A percentile compares a stretch with the other conserved stretches of the same genome.
Evolutionary conservation across 1,140 invertebrate genomes (phyloP).

Genomic region (Diabrotica undecimpunctata): DNA sequence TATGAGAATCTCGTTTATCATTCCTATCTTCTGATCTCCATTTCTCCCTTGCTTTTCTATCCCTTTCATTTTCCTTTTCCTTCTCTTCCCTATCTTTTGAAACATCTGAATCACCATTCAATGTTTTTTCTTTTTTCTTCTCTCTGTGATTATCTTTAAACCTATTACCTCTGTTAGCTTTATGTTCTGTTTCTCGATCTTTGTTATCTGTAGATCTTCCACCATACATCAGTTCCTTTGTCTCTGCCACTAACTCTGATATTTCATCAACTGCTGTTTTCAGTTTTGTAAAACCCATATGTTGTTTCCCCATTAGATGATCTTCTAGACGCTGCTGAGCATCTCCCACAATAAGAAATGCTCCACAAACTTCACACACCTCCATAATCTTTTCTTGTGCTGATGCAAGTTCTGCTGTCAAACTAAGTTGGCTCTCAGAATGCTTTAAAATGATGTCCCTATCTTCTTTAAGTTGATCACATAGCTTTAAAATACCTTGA

Average conservation of each 20-base stretch:
- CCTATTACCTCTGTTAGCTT: conserved; percentile 18
- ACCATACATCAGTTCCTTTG: conserved; percentile 37
- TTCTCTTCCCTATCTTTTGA: neutral
- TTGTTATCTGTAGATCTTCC: conserved; percentile 35
- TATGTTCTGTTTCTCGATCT: conserved; percentile 48
- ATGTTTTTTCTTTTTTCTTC: conserved; percentile 39
- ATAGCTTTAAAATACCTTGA: conserved; percentile 90
- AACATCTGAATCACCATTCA: conserved; percentile 36
- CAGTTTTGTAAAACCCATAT: conserved; percentile 76
- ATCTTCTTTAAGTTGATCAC: conserved; percentile 93
- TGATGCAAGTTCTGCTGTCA: conserved; percentile 63
- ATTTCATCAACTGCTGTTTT: conserved; percentile 63
- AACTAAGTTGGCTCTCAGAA: conserved; percentile 64
- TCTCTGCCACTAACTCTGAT: conserved; percentile 42
- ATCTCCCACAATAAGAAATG: conserved; percentile 97
- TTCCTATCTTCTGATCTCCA: conserved; percentile 26
- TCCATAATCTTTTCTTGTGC: conserved; percentile 97
- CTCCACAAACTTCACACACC: conserved; percentile 96
- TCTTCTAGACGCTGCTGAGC: conserved; percentile 97
- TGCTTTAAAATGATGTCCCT: conserved; percentile 74
- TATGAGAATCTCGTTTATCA: conserved; percentile 32
- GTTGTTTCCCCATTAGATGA: conserved; percentile 96
- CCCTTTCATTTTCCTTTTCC: conserved; percentile 15
- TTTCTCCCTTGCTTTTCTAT: conserved; percentile 9
- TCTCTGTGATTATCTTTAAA: conserved; percentile 31